A percentile compares a stretch with the other conserved stretches of the same genome.
These are phyloP conservation scores for Liparis tanakae DNA, from an alignment of 2,797 vertebrate species.

Conservation along the genomic window DNA sequence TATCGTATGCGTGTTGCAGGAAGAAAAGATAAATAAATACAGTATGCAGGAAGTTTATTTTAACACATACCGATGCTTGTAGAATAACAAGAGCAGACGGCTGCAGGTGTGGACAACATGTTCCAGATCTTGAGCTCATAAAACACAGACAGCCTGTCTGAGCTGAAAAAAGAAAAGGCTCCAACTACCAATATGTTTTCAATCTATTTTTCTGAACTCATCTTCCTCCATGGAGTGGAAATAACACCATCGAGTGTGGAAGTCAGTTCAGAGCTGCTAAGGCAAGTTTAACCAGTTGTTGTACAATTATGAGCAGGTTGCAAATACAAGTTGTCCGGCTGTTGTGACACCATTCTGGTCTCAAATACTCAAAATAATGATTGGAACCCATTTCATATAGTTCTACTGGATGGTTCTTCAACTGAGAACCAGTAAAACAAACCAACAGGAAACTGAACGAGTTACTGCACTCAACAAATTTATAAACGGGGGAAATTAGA, in stretches of 20 bases:
- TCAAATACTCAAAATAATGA: neutral
- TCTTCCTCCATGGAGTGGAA: neutral
- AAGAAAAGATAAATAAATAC: neutral
- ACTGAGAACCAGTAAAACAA: neutral
- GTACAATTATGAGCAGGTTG: conserved; percentile 9
- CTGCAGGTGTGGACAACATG: conserved; percentile 67
- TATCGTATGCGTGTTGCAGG: neutral
- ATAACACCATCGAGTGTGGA: neutral
- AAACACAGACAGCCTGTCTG: conserved; percentile 53
- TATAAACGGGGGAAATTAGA: neutral
- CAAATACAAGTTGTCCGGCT: conserved; percentile 28
- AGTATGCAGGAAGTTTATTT: conserved; percentile 9
- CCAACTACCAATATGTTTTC: conserved; percentile 5
- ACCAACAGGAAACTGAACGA: neutral
- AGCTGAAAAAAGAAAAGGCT: neutral
- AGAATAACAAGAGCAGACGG: neutral
- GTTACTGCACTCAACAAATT: neutral
- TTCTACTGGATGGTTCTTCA: neutral
- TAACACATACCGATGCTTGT: neutral
- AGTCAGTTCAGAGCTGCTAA: neutral
- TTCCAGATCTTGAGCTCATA: conserved; percentile 53
- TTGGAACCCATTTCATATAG: neutral
- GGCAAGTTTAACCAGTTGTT: neutral
- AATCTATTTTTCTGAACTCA: neutral
- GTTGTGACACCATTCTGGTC: neutral